Base-by-base conservation (phyloP, 2,888 invertebrate genomes). In the Sminthurinus aureus region DNA sequence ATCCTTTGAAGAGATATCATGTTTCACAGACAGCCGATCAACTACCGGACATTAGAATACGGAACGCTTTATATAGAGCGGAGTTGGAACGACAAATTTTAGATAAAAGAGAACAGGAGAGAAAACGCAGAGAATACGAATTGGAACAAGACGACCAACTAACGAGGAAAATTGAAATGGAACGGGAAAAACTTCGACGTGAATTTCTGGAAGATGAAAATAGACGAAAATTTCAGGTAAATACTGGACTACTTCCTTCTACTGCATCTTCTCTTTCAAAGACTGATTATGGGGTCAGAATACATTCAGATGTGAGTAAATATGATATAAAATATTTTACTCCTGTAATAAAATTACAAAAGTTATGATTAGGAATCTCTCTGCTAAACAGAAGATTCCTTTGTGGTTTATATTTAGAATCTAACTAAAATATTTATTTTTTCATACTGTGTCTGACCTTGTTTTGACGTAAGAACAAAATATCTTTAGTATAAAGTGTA, bases 11-110 rank as follows among this genome's bases (percentile, higher is more conserved):
- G 66, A 67, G 83, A 8, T 87, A 82, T 50, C 88, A 88, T 83
- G 87, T 88, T 15, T 87, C 87, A 8, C 88, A 88, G 74, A 87
- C 87, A 15, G 85, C 87, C n/a, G 88, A 88, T 20, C 88, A 88
- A 58, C 81, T 88, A 15, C 88, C 88, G 2, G 88, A 88, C 75
- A 84, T 86, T 15, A 78, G 85, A 11, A 52, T 85, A 26, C 73
- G 87, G 66, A 88, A 87, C 81, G 85, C 86, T 2, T 85, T 81
- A 50, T 87, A 87, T 80, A 67, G 85, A 69, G 79, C 84, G 1
- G 87, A 88, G 58, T 81, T 88, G 26, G 87, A 87, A n/a, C 81
- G 82, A 71, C 88, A 88, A 83, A 87, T 88, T 71, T 58, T 84
- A 74, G 87, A 87, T 2, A 88, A 88, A 83, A 67, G 82, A 24